Conservation (phyloP, 2,888 invertebrate genomes). For the Spilarctia lutea region DNA sequence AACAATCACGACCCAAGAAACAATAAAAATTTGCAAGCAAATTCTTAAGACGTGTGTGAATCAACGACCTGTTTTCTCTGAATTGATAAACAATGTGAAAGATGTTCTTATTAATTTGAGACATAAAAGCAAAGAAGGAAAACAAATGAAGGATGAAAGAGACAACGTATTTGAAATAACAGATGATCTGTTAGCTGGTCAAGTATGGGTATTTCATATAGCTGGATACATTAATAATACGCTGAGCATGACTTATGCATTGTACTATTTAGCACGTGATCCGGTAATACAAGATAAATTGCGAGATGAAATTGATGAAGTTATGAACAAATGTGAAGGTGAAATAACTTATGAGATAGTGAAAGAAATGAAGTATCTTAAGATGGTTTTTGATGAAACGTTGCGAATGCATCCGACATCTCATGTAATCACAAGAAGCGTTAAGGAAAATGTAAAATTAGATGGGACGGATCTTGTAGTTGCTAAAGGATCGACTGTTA, state of each 20-base stretch:
- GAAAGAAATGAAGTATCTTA: slow-evolving; percentile 72
- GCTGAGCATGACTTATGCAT: slow-evolving; percentile 63
- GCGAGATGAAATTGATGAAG: slow-evolving; percentile 62
- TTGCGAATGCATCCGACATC: slow-evolving; percentile 74
- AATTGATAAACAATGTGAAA: slow-evolving; percentile 41
- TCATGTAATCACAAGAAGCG: slow-evolving; percentile 65
- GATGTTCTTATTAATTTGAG: slow-evolving; percentile 49
- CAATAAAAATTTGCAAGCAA: slow-evolving; percentile 48
- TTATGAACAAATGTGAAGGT: slow-evolving; percentile 59
- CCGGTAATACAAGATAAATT: slow-evolving; percentile 68
- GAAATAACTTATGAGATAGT: slow-evolving; percentile 71
- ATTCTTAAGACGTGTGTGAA: slow-evolving; percentile 42
- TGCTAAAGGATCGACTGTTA: slow-evolving; percentile 64
- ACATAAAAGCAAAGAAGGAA: slow-evolving; percentile 23
- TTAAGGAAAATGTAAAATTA: slow-evolving; percentile 62
- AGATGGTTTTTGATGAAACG: slow-evolving; percentile 67
- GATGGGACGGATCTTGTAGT: slow-evolving; percentile 67
- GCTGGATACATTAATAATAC: slow-evolving; percentile 80
- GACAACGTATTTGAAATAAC: slow-evolving; percentile 50
- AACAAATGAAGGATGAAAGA: slow-evolving; percentile 1
- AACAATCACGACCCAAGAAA: slow-evolving; percentile 45
- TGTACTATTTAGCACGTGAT: slow-evolving; percentile 71
- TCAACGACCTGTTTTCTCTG: slow-evolving; percentile 21
- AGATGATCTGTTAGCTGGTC: slow-evolving; percentile 68
- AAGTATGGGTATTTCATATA: slow-evolving; percentile 72